A percentile compares a stretch with the other conserved stretches of the same genome.
phyloP scores from a whole-genome alignment of 1,140 invertebrate genomes.

The Aphis craccivora region DNA sequence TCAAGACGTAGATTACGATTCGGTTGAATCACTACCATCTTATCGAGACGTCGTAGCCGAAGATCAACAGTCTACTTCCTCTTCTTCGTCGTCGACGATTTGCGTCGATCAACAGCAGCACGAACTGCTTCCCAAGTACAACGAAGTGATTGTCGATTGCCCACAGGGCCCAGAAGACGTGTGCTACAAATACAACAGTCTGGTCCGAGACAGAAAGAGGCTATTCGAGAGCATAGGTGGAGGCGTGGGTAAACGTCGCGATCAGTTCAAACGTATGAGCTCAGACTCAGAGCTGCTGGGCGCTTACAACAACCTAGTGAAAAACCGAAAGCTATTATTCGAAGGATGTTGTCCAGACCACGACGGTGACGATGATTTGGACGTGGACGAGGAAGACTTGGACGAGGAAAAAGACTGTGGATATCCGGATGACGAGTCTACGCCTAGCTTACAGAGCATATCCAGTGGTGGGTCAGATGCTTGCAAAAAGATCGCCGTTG shows the following conservation, averaged over 20 bases:
- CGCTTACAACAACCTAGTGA: conserved; percentile 58
- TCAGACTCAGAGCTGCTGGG: neutral
- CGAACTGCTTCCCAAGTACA: conserved; percentile 27
- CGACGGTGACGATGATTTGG: neutral
- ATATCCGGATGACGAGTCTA: conserved; percentile 61
- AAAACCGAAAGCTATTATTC: conserved; percentile 60
- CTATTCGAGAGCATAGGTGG: conserved; percentile 58
- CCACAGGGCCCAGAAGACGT: conserved; percentile 46
- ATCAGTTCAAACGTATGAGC: conserved; percentile 32
- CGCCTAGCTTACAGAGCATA: conserved; percentile 62
- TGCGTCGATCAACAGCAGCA: neutral
- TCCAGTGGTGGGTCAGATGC: conserved; percentile 61
- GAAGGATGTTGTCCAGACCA: conserved; percentile 46
- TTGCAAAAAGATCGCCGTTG: conserved; percentile 54
- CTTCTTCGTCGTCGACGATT: neutral
- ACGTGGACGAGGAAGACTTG: neutral
- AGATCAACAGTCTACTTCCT: neutral
- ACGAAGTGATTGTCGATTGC: conserved; percentile 22
- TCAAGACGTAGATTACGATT: neutral
- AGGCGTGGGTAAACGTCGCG: neutral
- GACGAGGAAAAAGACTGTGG: conserved; percentile 45
- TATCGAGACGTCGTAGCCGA: neutral
- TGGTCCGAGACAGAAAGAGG: conserved; percentile 59
- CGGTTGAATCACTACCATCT: neutral
- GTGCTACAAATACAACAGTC: conserved; percentile 58